phyloP scores from a whole-genome alignment of 2,113 vertebrate species.

The Halichoerus grypus region DNA sequence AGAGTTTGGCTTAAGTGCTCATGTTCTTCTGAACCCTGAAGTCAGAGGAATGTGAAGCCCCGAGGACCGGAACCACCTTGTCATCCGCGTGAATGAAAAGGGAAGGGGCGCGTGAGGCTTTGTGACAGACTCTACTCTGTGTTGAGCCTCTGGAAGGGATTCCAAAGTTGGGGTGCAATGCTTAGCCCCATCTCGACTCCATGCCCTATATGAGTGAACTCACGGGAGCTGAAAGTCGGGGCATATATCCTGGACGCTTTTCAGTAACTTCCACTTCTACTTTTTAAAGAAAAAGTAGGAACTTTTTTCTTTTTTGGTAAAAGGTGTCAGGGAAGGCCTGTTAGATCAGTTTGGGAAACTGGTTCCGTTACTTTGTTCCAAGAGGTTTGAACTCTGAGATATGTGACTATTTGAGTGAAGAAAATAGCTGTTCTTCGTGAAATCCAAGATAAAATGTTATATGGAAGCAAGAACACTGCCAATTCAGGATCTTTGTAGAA shows the following conservation, averaged over 20 bases:
- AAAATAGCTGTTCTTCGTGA: conserved; percentile 1
- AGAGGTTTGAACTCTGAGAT: conserved; percentile 29
- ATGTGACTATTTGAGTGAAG: neutral
- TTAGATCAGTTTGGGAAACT: neutral
- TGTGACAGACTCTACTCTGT: neutral
- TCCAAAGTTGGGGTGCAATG: too few species aligned
- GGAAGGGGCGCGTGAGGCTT: neutral
- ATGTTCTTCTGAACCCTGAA: neutral
- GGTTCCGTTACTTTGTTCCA: neutral
- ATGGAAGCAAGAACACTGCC: neutral
- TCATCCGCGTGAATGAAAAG: neutral
- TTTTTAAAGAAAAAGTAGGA: neutral
- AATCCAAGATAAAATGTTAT: neutral
- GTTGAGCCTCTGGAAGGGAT: neutral
- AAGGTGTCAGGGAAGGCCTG: neutral
- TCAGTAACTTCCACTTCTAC: neutral
- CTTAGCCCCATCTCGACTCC: neutral
- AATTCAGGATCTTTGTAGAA: neutral
- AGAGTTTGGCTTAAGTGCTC: neutral
- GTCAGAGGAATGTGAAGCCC: neutral
- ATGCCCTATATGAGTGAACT: neutral
- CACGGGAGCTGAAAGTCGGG: too few species aligned
- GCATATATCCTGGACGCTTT: too few species aligned
- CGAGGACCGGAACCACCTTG: neutral
- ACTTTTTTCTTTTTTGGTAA: neutral